phyloP scores from a whole-genome alignment of 2,113 vertebrate species.

The Diadophis punctatus region DNA sequence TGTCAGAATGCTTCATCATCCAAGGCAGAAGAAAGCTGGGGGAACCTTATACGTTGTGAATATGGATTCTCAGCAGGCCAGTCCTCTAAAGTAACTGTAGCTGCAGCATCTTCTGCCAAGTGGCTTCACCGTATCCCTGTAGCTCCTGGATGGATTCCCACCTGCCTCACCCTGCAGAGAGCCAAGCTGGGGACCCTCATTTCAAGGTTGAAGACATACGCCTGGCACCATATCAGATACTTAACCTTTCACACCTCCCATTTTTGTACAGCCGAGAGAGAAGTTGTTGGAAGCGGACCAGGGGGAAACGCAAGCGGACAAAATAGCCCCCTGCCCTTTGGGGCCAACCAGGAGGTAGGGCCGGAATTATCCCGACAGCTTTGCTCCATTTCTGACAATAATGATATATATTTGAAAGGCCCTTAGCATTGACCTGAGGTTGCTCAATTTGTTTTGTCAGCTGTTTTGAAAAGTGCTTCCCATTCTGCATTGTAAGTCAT shows the following conservation, averaged over 20 bases:
- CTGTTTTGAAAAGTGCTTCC: conserved; percentile 73
- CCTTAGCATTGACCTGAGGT: conserved; percentile 52
- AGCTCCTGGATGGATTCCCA: conserved; percentile 24
- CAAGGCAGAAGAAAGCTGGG: not conserved
- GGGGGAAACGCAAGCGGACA: conserved; percentile 44
- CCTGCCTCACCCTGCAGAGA: not conserved
- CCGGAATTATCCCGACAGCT: conserved; percentile 38
- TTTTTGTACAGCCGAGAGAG: conserved; percentile 35
- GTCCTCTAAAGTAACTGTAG: not conserved
- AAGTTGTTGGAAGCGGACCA: conserved; percentile 12
- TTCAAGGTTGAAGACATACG: conserved; percentile 8
- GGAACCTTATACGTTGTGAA: rapidly evolving
- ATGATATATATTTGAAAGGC: conserved; percentile 35
- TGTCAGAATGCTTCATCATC: rapidly evolving
- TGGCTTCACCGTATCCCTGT: not conserved
- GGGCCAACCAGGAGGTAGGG: conserved; percentile 42
- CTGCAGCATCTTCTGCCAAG: not conserved
- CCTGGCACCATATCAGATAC: conserved; percentile 24
- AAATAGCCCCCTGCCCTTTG: conserved; percentile 50
- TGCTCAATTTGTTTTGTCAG: conserved; percentile 59
- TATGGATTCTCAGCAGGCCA: not conserved
- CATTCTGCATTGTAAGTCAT: conserved; percentile 56
- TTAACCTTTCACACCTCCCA: conserved; percentile 31
- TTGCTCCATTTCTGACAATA: conserved; percentile 46
- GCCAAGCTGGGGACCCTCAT: conserved; percentile 38